Evolutionary conservation across 2,888 invertebrate genomes (phyloP).

Genomic region (Caenorhabditis sp.): DNA sequence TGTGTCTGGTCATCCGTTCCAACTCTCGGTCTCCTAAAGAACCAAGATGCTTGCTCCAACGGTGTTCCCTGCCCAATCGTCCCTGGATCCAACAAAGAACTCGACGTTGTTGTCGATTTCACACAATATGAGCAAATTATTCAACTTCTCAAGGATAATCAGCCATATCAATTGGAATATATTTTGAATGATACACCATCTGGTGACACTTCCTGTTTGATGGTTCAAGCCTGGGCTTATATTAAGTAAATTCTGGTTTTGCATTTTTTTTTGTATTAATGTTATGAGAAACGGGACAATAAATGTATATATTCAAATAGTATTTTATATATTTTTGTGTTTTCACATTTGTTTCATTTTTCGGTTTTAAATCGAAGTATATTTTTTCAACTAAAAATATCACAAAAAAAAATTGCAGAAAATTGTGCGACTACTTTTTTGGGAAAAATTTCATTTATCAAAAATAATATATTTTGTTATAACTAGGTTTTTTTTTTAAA

Average conservation of each 20-base stretch:
- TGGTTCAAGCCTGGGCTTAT: conserved; percentile 52
- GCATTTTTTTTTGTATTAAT: not conserved
- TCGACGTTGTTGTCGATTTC: conserved; percentile 43
- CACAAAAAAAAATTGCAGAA: too few relatives aligned
- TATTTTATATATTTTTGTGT: not conserved
- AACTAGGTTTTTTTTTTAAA: too few relatives aligned
- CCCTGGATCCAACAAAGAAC: conserved; percentile 21
- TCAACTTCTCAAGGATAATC: conserved; percentile 41
- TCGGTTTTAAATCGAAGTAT: too few relatives aligned
- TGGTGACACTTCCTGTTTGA: conserved; percentile 37
- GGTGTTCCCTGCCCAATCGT: conserved; percentile 49
- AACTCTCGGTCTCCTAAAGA: conserved; percentile 56
- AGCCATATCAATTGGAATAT: conserved; percentile 47
- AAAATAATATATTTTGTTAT: too few relatives aligned
- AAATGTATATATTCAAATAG: not conserved
- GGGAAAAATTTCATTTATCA: too few relatives aligned
- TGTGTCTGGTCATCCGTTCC: conserved; percentile 56
- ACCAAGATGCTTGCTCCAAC: conserved; percentile 38
- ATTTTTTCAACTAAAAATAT: too few relatives aligned
- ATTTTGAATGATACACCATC: conserved; percentile 30
- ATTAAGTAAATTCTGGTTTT: conserved; percentile 30
- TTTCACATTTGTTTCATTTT: too few relatives aligned
- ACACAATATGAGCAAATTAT: conserved; percentile 43
- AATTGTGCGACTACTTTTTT: too few relatives aligned
- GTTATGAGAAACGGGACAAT: not conserved